Base-by-base conservation (phyloP, 2,797 vertebrate species). In the Oophaga sylvatica region DNA sequence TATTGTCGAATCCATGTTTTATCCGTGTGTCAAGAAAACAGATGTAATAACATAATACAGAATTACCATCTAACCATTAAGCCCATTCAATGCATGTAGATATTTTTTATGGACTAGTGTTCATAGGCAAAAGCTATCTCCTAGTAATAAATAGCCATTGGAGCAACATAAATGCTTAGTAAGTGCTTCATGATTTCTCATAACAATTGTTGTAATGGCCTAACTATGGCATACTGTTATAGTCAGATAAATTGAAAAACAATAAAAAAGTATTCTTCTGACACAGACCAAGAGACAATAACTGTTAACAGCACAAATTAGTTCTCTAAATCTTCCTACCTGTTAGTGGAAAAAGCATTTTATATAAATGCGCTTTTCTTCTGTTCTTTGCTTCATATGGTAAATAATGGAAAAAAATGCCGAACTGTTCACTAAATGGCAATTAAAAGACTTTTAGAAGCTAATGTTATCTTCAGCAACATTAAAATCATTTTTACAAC, bases 401-500 rank as follows among this genome's bases (percentile, higher is more conserved):
- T 56, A 57, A 78, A 80, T 68, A 86, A 86, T 86, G 63, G 20
- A 85, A 83, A 73, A 83, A 22, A 83, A 83, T 35, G 68, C 19
- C 35, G 56, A 84, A 48, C 29, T 73, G 68, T 84, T 84, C 70
- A 75, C 68, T 62, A 59, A 84, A 60, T 59, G 56, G 82, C 83
- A 85, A 77, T 85, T 85, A 85, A 65, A 77, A 85, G 57, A 77
- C 73, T 85, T 85, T 85, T 77, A 85, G 59, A 63, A 56, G 45
- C 16, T 67, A 85, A 65, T 77, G 73, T 29, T 62, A 85, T 63
- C 60, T 73, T 26, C 59, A 67, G 73, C 26, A 63, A 67, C 71
- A 85, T 85, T 65, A 77, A 84, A 85, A 78, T 67, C 22, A 85
- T 81, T 81, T 57, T 87, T 81, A 53, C n/a, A 41, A 75, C 85